These are phyloP conservation scores for Eufriesea mexicana DNA, from an alignment of 1,140 invertebrate genomes.

Conservation along the genomic window DNA sequence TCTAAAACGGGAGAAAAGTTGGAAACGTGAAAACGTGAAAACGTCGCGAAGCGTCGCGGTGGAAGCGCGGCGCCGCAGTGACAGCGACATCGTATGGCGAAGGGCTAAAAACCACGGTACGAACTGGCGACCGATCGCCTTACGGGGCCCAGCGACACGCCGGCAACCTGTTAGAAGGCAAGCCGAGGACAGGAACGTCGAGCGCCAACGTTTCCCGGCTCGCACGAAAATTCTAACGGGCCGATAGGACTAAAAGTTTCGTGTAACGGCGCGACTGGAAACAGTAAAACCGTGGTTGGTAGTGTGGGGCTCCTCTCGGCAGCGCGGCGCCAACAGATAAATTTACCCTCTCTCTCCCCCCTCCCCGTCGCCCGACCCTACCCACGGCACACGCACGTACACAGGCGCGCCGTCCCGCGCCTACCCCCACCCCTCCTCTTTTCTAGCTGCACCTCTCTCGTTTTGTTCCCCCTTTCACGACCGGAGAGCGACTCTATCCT, in stretches of 20 bases:
- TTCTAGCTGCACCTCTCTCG: slow-evolving; percentile 33
- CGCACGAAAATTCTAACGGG: slow-evolving; percentile 42
- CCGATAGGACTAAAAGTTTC: slow-evolving; percentile 51
- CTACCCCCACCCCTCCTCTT: slow-evolving; percentile 2
- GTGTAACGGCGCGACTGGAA: slow-evolving; percentile 51
- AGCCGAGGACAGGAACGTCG: background rate
- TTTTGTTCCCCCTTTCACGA: slow-evolving; percentile 31
- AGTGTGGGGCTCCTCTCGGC: slow-evolving; percentile 52
- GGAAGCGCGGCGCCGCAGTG: too few species aligned
- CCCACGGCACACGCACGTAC: background rate
- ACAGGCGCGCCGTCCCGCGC: background rate
- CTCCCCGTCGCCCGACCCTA: background rate
- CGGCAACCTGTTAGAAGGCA: background rate
- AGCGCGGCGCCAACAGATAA: slow-evolving; percentile 67
- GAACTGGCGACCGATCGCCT: too few species aligned
- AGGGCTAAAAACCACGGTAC: too few species aligned
- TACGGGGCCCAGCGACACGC: background rate
- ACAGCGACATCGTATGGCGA: too few species aligned
- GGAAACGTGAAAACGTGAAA: too few species aligned
- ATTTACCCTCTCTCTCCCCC: slow-evolving; percentile 58
- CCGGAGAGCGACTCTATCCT: slow-evolving; percentile 8
- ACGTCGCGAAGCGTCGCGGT: too few species aligned
- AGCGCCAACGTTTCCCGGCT: background rate
- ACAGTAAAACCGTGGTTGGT: slow-evolving; percentile 38
- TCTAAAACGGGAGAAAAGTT: too few species aligned